Conservation (phyloP, 2,888 invertebrate genomes). For the Octonoba sinensis region DNA sequence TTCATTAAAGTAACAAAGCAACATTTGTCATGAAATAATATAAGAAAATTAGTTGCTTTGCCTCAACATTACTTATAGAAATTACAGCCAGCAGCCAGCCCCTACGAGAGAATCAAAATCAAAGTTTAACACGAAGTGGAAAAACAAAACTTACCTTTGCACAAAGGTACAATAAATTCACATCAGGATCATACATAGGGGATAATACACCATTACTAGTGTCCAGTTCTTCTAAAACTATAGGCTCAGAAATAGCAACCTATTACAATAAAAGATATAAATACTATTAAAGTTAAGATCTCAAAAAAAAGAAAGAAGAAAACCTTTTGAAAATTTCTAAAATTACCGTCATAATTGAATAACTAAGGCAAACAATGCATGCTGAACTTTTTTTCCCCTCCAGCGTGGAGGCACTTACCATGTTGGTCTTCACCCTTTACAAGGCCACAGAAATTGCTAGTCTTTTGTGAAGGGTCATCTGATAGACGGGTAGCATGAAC, state of each 20-base stretch:
- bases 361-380: background rate
- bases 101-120: background rate
- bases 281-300: background rate
- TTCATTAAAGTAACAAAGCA: too few relatives aligned
- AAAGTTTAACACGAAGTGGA: background rate
- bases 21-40: too few relatives aligned
- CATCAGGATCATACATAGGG: slow-evolving; percentile 93
- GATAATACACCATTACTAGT: slow-evolving; percentile 82
- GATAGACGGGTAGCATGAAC: too few relatives aligned
- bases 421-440: too few relatives aligned
- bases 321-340: too few relatives aligned
- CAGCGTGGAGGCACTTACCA: too few relatives aligned
- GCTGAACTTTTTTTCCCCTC: too few relatives aligned
- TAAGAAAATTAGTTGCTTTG: background rate
- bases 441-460: too few relatives aligned
- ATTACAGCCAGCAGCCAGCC: background rate
- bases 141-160: slow-evolving; percentile 76
- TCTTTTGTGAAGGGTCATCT: too few relatives aligned
- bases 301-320: background rate
- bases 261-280: slow-evolving; percentile 9
- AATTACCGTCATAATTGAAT: background rate
- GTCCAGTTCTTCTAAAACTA: slow-evolving; percentile 76
- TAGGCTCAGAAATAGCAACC: slow-evolving; percentile 69
- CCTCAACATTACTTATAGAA: background rate
- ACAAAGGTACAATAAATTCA: slow-evolving; percentile 83